Evolutionary conservation across 2,113 vertebrate species (phyloP).

Genomic region (Mohoua ochrocephala): DNA sequence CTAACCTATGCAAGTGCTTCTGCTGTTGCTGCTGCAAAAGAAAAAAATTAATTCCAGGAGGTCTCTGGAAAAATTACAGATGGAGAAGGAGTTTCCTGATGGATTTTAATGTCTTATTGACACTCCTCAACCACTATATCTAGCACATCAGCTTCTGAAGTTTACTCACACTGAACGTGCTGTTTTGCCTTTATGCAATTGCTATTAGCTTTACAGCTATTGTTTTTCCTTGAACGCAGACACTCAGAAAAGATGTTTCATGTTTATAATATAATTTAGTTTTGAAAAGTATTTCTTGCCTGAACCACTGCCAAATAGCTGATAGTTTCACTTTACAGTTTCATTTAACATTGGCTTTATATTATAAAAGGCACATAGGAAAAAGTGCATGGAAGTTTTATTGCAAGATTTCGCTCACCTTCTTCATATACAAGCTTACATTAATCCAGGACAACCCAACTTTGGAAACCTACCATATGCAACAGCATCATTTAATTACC

Average conservation of each 20-base stretch:
- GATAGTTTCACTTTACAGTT: neutral
- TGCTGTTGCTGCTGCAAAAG: neutral
- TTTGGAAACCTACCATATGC: slow-evolving; percentile 36
- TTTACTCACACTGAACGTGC: neutral
- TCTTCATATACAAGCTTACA: neutral
- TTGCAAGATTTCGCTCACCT: neutral
- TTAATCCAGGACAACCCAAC: neutral
- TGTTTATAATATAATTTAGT: neutral
- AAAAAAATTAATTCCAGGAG: neutral
- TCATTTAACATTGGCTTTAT: neutral
- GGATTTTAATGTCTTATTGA: neutral
- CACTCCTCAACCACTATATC: neutral
- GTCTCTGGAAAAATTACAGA: neutral
- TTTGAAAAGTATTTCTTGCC: neutral
- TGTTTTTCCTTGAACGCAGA: slow-evolving; percentile 1
- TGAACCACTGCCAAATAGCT: neutral
- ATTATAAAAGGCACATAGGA: neutral
- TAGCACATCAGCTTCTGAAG: neutral
- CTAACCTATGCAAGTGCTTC: neutral
- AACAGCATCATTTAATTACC: slow-evolving; percentile 37
- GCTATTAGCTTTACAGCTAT: neutral
- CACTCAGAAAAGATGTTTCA: neutral
- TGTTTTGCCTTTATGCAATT: neutral
- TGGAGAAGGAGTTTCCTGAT: neutral
- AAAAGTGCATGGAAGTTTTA: neutral